Base-by-base conservation (phyloP, 53 echinoderm and acorn worm genomes). In the Astropecten irregularis region DNA sequence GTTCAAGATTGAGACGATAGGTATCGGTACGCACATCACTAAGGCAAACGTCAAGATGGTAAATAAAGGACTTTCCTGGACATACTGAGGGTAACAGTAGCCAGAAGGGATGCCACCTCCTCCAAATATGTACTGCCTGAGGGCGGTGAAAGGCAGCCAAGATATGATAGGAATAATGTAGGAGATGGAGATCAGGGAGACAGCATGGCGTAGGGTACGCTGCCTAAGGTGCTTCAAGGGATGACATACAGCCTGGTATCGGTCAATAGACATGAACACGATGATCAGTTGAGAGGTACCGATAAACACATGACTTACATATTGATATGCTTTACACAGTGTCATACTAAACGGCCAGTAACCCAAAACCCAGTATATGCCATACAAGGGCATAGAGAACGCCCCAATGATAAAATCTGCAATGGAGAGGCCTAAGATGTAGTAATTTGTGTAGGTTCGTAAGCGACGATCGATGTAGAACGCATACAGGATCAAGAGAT, bases 381-480 rank as follows among this genome's bases (percentile, higher is more conserved):
- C 64, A 66, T 81, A 85, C n/a, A 90, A 37, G 0, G 90, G 90
- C 90, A 90, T 90, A 22, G 81, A 50, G n/a, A 58, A 19, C 3
- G 53, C 66, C 2, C 76, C 86, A 14, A 50, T 68, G n/a, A 77
- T 29, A 2, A 89, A 4, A 44, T 89, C 89, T 6, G 83, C 20
- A 5, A 89, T 14, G 9, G 89, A 83, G 14, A 89, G 76, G 25
- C 84, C 74, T 15, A 89, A 18, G 39, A 89, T 74, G 81, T 83
- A 89, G 48, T 89, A 89, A 54, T 89, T 89, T 62, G 73, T 76
- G 84, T 89, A 89, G 25, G 74, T 84, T 4, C 76, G 83, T 23
- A 89, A 53, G 18, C 73, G 62, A 26, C 40, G 64, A 20, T 73
- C 84, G 9, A 49, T 74, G 32, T 49, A 55, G 37, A 76, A 89